Base-by-base conservation (phyloP, 2,797 vertebrate species). In the Furcifer pardalis region DNA sequence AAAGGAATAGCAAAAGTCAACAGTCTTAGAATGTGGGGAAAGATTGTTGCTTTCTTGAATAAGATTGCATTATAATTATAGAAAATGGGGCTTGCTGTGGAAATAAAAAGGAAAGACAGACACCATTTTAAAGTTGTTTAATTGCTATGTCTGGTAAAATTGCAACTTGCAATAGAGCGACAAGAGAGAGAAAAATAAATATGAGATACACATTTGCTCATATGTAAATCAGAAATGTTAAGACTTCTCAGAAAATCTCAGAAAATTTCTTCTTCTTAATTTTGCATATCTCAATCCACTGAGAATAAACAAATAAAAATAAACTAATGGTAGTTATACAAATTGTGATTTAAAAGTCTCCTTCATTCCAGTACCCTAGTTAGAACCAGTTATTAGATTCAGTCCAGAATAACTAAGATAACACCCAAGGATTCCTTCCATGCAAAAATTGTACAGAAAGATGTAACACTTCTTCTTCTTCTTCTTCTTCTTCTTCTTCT, bases 1-100 rank as follows among this genome's bases (percentile, higher is more conserved):
- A 76, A 77, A 49, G 62, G 78, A 83, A 60, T 69, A n/a, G 12
- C 32, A 59, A 75, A 87, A 86, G 79, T 69, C 66, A 75, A 2
- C 0, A 1, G 3, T 75, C 81, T 85, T 5, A 83, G 46, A 85
- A 85, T 66, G 10, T 37, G 49, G 88, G 10, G 40, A 80, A 40
- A 75, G 35, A 56, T 75, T 78, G 66, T 3, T 80, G 86, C 84
- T 74, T 25, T 79, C 2, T 2, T 17, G 63, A 77, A 81, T 27
- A 87, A 86, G 78, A 65, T 4, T 19, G 4, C 56, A 8, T 1
- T 83, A 1, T 40, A 86, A 59, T 63, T 75, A 69, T 15, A 62
- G 42, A 40, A 75, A 68, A 66, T 88, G 85, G 85, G 81, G 1
- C 1, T 87, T 84, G 21, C 17, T 32, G 23, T 21, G 35, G 46